Conservation (phyloP, 1,140 invertebrate genomes). For the Samia ricini region DNA sequence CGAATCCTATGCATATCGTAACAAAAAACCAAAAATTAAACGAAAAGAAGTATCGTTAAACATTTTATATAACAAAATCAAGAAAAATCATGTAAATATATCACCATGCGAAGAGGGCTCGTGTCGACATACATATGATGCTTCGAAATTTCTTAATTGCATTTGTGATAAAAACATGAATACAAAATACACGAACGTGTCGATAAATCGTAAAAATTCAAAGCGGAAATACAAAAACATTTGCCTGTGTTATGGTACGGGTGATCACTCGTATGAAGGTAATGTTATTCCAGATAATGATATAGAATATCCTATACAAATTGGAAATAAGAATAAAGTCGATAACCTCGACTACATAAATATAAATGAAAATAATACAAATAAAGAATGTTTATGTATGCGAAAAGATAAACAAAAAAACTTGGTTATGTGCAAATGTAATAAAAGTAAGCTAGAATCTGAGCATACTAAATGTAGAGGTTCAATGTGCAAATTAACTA, state of each 20-base stretch:
- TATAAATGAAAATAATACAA: neutral
- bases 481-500: neutral
- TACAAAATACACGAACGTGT: neutral
- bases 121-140: neutral
- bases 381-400: neutral
- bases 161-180: neutral
- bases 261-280: neutral
- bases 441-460: neutral
- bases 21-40: neutral
- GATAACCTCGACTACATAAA: neutral
- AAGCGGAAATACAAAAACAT: neutral
- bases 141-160: neutral
- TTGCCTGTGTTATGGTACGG: neutral
- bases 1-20: neutral
- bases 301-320: neutral
- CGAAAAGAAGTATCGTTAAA: neutral
- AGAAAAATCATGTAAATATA: neutral
- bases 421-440: neutral
- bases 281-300: neutral
- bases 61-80: neutral
- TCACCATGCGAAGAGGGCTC: neutral
- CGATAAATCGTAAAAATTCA: neutral
- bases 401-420: neutral
- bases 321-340: conserved; percentile 1
- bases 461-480: neutral